phyloP scores from a whole-genome alignment of 2,888 invertebrate genomes.

The Stegana nigrithorax region DNA sequence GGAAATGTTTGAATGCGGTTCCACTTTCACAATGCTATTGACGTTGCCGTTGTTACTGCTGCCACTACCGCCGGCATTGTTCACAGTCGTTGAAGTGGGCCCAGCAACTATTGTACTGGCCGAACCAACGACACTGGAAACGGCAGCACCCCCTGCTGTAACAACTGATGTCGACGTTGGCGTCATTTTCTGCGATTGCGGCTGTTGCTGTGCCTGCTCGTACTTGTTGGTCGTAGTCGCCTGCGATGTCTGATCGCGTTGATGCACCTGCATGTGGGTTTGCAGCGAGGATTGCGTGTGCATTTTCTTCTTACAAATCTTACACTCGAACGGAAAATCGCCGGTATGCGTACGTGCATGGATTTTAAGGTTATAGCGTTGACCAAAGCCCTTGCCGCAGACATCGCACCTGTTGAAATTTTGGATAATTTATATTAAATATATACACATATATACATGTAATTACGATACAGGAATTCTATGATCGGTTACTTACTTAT shows the following conservation, averaged over 20 bases:
- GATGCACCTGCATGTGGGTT: conserved; percentile 67
- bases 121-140: conserved; percentile 30
- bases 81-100: conserved; percentile 37
- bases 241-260: conserved; percentile 57
- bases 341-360: conserved; percentile 68
- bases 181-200: conserved; percentile 33
- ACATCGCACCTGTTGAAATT: conserved; percentile 64
- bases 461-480: background rate
- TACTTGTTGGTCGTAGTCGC: conserved; percentile 44
- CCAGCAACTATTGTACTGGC: conserved; percentile 47
- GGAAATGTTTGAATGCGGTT: no score
- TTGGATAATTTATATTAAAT: no score
- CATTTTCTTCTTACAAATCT: conserved; percentile 66
- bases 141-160: conserved; percentile 26
- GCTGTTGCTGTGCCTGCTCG: conserved; percentile 40
- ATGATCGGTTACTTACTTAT: conserved; percentile 60
- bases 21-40: conserved; percentile 27
- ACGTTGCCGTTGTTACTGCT: conserved; percentile 19
- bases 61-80: conserved; percentile 29
- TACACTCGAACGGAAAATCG: conserved; percentile 67
- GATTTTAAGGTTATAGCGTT: conserved; percentile 68
- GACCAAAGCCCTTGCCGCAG: conserved; percentile 68
- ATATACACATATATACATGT: background rate
- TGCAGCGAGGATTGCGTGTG: conserved; percentile 67
- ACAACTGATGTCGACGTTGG: conserved; percentile 35